Conservation (phyloP, 2,797 vertebrate genomes). For the Tenualosa ilisha region DNA sequence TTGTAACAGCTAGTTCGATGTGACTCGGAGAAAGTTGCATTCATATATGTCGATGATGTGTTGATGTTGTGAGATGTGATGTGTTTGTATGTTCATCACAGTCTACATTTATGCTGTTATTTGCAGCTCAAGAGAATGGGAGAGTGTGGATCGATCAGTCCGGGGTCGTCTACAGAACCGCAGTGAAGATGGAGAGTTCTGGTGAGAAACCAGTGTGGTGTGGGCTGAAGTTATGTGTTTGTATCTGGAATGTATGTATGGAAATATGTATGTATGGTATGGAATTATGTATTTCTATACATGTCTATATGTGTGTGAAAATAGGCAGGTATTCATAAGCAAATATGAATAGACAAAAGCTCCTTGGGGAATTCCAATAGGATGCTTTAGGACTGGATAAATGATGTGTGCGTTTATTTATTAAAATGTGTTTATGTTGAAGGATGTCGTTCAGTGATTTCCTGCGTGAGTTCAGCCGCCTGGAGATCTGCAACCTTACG, state of each 20-base stretch:
- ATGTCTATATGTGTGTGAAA: no score
- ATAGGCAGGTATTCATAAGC: no score
- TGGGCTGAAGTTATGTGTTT: not conserved
- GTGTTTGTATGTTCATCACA: not conserved
- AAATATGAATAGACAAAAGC: no score
- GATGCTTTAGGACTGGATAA: no score
- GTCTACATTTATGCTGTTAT: conserved; percentile 12
- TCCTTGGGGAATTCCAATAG: no score
- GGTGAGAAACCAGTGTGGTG: conserved; percentile 68
- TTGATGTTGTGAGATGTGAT: no score
- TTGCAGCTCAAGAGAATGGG: conserved; percentile 88
- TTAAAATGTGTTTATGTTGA: not conserved
- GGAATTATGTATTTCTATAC: not conserved
- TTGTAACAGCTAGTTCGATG: no score
- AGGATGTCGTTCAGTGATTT: conserved; percentile 92
- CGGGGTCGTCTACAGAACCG: conserved; percentile 78
- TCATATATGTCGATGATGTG: no score
- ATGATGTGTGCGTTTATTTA: not conserved
- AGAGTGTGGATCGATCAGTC: conserved; percentile 72
- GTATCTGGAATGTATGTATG: no score
- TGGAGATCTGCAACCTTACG: conserved; percentile 97
- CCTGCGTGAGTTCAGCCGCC: conserved; percentile 82
- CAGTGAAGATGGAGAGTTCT: conserved; percentile 94
- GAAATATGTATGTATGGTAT: not conserved
- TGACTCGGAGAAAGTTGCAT: no score